These are phyloP conservation scores for Protonibea diacanthus DNA, from an alignment of 2,797 vertebrate species.

Conservation along the genomic window DNA sequence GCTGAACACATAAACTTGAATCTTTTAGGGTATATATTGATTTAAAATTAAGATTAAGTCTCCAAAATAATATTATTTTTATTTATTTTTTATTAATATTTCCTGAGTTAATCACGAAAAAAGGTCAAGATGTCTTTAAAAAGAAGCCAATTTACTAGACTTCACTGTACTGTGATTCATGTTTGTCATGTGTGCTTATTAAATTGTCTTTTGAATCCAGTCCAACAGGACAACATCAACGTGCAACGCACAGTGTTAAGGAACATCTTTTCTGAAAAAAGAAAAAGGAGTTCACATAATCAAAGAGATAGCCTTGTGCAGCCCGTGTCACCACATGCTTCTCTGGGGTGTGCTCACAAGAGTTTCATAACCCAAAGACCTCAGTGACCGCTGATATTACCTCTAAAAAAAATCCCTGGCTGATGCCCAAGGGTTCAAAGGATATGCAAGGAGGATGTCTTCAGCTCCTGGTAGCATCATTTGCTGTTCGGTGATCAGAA, in stretches of 20 bases:
- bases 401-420: conserved; percentile 34
- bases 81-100: background rate
- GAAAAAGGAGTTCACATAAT: conserved; percentile 41
- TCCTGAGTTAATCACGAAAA: background rate
- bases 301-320: conserved; percentile 32
- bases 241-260: background rate
- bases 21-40: background rate
- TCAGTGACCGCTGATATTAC: conserved; percentile 53
- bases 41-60: background rate
- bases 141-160: background rate
- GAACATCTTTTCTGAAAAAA: background rate
- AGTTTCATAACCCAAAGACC: conserved; percentile 72
- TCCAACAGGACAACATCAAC: background rate
- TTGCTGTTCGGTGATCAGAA: background rate
- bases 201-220: background rate
- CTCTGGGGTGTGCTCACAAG: conserved; percentile 64
- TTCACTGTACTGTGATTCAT: background rate
- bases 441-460: conserved; percentile 17
- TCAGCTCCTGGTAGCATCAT: conserved; percentile 21
- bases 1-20: background rate
- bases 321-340: conserved; percentile 65
- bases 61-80: background rate
- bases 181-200: background rate
- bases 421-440: conserved; percentile 43
- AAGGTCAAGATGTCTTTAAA: background rate